Conservation (phyloP, 1,140 invertebrate genomes). For the Panagrolaimus sp. region DNA sequence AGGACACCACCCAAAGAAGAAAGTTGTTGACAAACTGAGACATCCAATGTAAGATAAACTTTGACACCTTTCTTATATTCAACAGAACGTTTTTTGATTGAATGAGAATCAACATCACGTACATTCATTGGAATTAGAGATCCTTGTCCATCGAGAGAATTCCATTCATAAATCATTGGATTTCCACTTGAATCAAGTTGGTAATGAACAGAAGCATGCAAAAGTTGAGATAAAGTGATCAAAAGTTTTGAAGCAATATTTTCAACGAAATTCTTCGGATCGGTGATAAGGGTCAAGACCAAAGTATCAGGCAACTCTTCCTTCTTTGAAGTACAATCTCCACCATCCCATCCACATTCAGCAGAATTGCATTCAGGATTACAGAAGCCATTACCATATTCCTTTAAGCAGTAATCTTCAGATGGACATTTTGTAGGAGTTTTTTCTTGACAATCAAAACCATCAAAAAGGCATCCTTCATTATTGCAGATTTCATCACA, state of each 20-base stretch:
- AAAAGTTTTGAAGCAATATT: neutral
- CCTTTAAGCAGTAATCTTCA: slow-evolving; percentile 29
- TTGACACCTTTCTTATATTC: neutral
- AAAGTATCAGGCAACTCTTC: neutral
- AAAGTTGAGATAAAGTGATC: neutral
- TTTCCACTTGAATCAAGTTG: neutral
- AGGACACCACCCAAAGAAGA: too few species aligned
- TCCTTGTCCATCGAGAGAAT: neutral
- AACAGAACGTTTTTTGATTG: too few species aligned
- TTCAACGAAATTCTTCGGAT: neutral
- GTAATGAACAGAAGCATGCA: neutral
- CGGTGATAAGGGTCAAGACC: neutral
- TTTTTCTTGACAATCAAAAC: slow-evolving; percentile 71
- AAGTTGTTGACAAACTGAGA: neutral
- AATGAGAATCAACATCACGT: too few species aligned
- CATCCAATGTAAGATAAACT: slow-evolving; percentile 1
- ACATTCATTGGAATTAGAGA: too few species aligned
- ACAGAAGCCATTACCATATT: slow-evolving; percentile 44
- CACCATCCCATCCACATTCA: slow-evolving; percentile 47
- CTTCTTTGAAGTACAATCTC: neutral
- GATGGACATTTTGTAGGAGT: slow-evolving; percentile 29
- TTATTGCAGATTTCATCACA: slow-evolving; percentile 84
- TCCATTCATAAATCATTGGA: slow-evolving; percentile 12
- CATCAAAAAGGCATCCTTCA: slow-evolving; percentile 83
- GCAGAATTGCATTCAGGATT: slow-evolving; percentile 46